These are phyloP conservation scores for Cercocebus atys DNA, from an alignment of 2,113 vertebrate genomes.

Conservation along the genomic window DNA sequence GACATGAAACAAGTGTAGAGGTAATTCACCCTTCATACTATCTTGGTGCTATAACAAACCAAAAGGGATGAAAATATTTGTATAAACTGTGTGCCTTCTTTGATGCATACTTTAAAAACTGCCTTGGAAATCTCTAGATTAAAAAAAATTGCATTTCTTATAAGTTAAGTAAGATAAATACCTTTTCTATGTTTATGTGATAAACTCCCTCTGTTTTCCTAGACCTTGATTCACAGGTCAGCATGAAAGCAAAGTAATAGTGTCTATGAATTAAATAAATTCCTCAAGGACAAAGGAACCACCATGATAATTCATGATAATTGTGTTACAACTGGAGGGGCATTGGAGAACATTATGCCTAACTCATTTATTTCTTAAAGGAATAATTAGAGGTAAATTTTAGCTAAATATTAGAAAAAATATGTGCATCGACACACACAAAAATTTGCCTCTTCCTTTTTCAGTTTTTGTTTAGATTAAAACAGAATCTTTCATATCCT, in stretches of 20 bases:
- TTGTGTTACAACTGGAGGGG: neutral
- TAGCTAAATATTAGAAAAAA: slow-evolving; percentile 21
- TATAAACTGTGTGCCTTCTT: neutral
- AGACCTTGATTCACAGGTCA: neutral
- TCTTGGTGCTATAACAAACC: slow-evolving; percentile 8
- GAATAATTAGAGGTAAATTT: neutral
- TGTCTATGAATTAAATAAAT: slow-evolving; percentile 29
- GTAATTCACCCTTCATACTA: slow-evolving; percentile 51
- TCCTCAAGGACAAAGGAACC: slow-evolving; percentile 45
- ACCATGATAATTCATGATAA: neutral
- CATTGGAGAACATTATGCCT: neutral
- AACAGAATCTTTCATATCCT: slow-evolving; percentile 1
- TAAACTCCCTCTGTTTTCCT: neutral
- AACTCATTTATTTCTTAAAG: slow-evolving; percentile 22
- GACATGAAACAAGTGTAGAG: slow-evolving; percentile 16
- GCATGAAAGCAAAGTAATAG: neutral
- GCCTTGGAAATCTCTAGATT: neutral
- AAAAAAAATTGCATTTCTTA: neutral
- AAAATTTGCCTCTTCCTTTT: neutral
- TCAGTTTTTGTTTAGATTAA: slow-evolving; percentile 1
- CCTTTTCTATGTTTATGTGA: slow-evolving; percentile 9
- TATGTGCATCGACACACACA: neutral
- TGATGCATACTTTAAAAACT: slow-evolving; percentile 4
- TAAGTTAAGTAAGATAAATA: slow-evolving; percentile 28
- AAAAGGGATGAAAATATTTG: slow-evolving; percentile 39